phyloP scores from a whole-genome alignment of 2,113 vertebrate species.

The Cynoglossus semilaevis region DNA sequence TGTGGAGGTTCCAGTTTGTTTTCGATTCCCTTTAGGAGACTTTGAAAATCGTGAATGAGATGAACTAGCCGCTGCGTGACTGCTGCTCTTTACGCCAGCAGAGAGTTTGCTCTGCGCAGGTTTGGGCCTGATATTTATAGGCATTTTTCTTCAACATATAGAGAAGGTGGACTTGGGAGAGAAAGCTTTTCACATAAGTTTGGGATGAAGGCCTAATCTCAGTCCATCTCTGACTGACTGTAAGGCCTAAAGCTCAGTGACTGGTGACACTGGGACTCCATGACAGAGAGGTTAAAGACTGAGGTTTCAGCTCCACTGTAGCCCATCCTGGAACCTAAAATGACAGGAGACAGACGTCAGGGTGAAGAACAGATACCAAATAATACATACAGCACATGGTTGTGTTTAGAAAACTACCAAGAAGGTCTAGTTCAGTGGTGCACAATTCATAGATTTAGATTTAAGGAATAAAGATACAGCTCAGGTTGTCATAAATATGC shows the following conservation, averaged over 20 bases:
- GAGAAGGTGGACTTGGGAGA: constrained; percentile 22
- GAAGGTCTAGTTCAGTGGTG: too few relatives aligned
- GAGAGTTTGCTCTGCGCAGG: constrained; percentile 77
- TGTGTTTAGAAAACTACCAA: too few relatives aligned
- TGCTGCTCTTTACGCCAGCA: constrained; percentile 82
- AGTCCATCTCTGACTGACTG: constrained; percentile 39
- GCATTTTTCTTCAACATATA: constrained; percentile 55
- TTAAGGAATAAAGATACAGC: too few relatives aligned
- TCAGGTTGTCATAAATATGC: too few relatives aligned
- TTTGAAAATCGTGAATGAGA: constrained; percentile 86
- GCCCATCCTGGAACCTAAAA: constrained; percentile 36
- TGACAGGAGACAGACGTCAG: too few relatives aligned
- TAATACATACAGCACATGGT: too few relatives aligned
- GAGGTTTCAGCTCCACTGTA: constrained; percentile 36
- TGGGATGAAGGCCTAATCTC: constrained; percentile 46
- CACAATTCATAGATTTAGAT: too few relatives aligned
- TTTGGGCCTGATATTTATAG: constrained; percentile 68
- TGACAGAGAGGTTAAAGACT: constrained; percentile 36
- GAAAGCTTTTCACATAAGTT: constrained; percentile 23
- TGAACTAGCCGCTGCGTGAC: constrained; percentile 82
- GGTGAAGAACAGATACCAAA: too few relatives aligned
- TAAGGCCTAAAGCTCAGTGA: constrained; percentile 23
- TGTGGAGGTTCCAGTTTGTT: constrained; percentile 48
- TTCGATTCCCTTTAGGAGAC: constrained; percentile 74
- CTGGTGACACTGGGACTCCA: constrained; percentile 33